phyloP scores from a whole-genome alignment of 2,113 vertebrate species.

The Phaethornis superciliosus region DNA sequence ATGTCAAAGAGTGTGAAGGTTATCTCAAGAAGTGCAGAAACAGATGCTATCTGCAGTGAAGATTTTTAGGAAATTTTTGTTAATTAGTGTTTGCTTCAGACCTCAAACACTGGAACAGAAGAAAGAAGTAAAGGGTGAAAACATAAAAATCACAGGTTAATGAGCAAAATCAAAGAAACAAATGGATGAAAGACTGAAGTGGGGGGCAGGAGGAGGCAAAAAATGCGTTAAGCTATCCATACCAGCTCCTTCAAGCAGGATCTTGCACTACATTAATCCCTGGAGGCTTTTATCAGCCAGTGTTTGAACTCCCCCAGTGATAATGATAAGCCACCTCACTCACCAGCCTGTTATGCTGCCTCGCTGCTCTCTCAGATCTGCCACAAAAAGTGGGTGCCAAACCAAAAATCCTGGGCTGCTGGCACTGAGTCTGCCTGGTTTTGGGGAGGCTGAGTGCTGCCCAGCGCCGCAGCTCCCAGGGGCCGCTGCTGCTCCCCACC shows the following conservation, averaged over 20 bases:
- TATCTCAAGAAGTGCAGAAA: not conserved
- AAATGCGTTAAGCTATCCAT: not conserved
- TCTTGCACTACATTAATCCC: not conserved
- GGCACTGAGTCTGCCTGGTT: not conserved
- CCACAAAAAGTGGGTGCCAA: not conserved
- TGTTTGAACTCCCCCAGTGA: not conserved
- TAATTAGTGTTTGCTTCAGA: not conserved
- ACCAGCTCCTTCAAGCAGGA: not conserved
- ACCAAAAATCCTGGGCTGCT: not conserved
- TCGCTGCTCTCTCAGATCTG: not conserved
- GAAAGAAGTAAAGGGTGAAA: not conserved
- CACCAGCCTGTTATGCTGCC: not conserved
- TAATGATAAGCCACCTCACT: not conserved
- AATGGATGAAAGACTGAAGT: not conserved
- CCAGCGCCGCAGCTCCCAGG: not conserved
- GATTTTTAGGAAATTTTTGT: not conserved
- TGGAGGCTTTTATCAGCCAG: not conserved
- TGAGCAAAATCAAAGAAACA: not conserved
- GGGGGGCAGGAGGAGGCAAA: not conserved
- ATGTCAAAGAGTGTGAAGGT: not conserved
- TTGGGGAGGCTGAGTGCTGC: not conserved
- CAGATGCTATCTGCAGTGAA: not conserved
- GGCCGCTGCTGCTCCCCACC: fast-evolving
- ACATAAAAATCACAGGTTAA: not conserved
- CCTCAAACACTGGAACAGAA: not conserved